A percentile compares a stretch with the other conserved stretches of the same genome.
These are phyloP conservation scores for Lordiphosa fenestrarum DNA, from an alignment of 2,888 invertebrate genomes.

Conservation along the genomic window DNA sequence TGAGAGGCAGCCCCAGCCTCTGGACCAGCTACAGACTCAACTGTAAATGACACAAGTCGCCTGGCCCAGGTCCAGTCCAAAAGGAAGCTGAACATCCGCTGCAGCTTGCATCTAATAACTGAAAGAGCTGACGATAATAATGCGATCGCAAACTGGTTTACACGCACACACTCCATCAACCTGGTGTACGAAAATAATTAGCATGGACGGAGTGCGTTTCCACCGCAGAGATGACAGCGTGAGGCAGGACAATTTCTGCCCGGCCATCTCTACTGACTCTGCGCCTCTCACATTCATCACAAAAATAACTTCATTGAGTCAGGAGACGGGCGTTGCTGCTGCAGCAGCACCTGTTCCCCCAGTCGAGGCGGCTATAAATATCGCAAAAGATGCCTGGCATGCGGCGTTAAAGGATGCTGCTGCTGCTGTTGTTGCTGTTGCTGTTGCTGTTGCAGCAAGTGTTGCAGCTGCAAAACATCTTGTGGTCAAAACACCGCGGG, in stretches of 20 bases:
- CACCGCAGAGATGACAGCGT: constrained; percentile 17
- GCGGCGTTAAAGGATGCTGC: constrained; percentile 71
- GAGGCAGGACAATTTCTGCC: constrained; percentile 20
- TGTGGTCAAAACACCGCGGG: constrained; percentile 41
- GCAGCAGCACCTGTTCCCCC: constrained; percentile 59
- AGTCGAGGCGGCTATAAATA: constrained; percentile 57
- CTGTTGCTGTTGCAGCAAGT: constrained; percentile 15
- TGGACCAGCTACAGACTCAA: constrained; percentile 22
- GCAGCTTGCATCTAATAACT: constrained; percentile 71
- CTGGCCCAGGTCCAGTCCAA: constrained; percentile 18
- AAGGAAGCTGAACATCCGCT: constrained; percentile 70
- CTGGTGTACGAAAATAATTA: constrained; percentile 50
- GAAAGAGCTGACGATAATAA: constrained; percentile 56
- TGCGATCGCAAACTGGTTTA: constrained; percentile 58
- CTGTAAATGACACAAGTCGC: constrained; percentile 68
- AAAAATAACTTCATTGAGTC: constrained; percentile 60
- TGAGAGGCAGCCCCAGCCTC: constrained; percentile 34
- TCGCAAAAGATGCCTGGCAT: constrained; percentile 70
- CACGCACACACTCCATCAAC: constrained; percentile 21
- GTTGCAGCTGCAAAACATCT: constrained; percentile 66
- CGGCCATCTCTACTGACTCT: not conserved
- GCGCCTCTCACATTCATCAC: constrained; percentile 49
- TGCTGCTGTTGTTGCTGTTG: constrained; percentile 23
- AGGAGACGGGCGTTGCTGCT: constrained; percentile 55
- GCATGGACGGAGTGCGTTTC: constrained; percentile 30